A percentile compares a stretch with the other conserved stretches of the same genome.
Conservation (phyloP, 2,113 vertebrate genomes). For the Shinisaurus crocodilurus region DNA sequence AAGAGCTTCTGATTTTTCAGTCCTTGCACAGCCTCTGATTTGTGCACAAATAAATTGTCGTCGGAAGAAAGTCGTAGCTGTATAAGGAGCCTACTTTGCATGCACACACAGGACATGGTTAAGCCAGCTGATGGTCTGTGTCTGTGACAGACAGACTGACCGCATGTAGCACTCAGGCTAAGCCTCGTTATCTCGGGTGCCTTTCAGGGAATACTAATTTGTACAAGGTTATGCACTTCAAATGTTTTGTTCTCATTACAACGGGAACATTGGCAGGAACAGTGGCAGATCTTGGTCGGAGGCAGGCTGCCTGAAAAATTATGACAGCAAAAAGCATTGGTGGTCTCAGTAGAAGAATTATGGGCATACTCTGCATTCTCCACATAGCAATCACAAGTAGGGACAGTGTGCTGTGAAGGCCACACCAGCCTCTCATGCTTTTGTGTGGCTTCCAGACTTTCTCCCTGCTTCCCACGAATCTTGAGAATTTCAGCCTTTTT, state of each 20-base stretch:
- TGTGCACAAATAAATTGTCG: background rate
- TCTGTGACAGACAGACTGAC: background rate
- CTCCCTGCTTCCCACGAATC: background rate
- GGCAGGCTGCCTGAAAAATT: background rate
- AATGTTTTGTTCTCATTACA: constrained; percentile 29
- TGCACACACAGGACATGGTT: background rate
- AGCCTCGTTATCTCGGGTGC: constrained; percentile 7
- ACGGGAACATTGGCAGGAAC: constrained; percentile 17
- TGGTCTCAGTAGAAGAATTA: background rate
- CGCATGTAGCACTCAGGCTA: background rate
- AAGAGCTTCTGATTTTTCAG: background rate
- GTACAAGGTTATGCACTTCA: constrained; percentile 1
- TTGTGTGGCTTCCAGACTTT: background rate
- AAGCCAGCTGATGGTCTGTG: background rate
- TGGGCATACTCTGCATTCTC: background rate
- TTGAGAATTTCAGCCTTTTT: background rate
- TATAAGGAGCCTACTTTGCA: background rate
- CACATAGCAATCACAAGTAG: background rate
- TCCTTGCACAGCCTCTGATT: background rate
- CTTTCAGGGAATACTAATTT: constrained; percentile 32
- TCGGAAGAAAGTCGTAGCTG: background rate
- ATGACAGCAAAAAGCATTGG: constrained; percentile 37
- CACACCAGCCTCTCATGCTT: background rate
- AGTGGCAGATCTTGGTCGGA: background rate
- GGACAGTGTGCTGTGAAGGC: background rate